Evolutionary conservation across 2,113 vertebrate genomes (phyloP), one percentile per base, ranked within the genome.

Genomic region (Trichechus manatus): DNA sequence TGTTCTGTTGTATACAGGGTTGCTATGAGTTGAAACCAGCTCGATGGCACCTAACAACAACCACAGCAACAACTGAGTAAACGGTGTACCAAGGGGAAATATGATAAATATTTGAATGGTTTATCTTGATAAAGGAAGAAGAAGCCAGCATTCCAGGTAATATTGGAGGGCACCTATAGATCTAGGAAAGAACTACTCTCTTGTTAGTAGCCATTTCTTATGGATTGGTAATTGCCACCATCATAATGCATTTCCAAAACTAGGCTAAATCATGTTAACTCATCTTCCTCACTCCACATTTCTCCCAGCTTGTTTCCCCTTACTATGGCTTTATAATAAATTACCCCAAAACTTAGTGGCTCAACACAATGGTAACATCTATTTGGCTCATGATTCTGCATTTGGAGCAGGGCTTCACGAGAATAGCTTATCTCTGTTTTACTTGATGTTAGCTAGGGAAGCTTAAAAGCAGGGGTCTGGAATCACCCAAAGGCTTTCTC

Each of bases 91-190:
- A 93, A 61, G 64, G 94, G 33, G 78, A 96, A 95, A 87, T 74
- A 36, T n/a, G 53, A 61, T 59, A 91, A 84, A 90, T 93, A 25
- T 27, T 81, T 74, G 33, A 83, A 70, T 79, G 42, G 4, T 6
- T 92, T 94, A 87, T 94, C 72, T 97, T 96, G 84, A 92, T 94
- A 93, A 97, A 17, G 27, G 27, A 85, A 92, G 96, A 74, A 59
- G 20, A 92, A 89, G 90, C 59, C 19, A 89, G 56, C 25, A 59
- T 92, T 84, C 66, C 31, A 83, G 33, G 63, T 77, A 44, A 66
- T 61, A 70, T 87, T 19, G 70, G 13, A 87, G 36, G 68, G n/a
- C 3, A 66, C 59, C 39, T 70, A 31, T 44, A 81, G 19, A 31
- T 88, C 81, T 78, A 78, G 68, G 36, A 64, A 74, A 97, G 8